phyloP scores from a whole-genome alignment of 2,888 invertebrate genomes.

The Hofmannophila pseudospretella region DNA sequence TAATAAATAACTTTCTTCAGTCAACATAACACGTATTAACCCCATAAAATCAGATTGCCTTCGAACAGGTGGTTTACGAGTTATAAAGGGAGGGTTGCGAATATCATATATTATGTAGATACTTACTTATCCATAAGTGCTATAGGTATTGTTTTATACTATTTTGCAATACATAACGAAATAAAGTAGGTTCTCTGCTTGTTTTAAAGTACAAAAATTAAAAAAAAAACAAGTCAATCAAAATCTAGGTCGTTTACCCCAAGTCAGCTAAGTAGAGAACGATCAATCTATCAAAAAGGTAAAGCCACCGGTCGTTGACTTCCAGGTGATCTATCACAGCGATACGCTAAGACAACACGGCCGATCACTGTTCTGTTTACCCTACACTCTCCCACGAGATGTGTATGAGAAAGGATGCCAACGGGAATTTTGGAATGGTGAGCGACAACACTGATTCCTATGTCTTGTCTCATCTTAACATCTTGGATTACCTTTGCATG shows the following conservation, averaged over 20 bases:
- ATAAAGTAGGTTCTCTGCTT: no score
- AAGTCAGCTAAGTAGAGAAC: conserved; percentile 1
- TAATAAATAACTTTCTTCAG: no score
- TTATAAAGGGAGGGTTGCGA: conserved; percentile 20
- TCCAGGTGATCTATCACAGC: conserved; percentile 37
- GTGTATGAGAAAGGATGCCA: conserved; percentile 26
- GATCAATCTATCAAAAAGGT: conserved; percentile 13
- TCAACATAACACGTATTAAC: not conserved
- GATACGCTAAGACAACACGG: conserved; percentile 42
- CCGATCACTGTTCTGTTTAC: conserved; percentile 28
- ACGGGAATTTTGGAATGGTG: conserved; percentile 20
- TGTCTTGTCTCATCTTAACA: not conserved
- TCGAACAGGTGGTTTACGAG: conserved; percentile 20
- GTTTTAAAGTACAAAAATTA: no score
- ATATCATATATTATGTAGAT: no score
- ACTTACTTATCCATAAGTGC: no score
- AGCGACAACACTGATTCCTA: conserved; percentile 5
- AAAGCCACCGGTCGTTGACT: conserved; percentile 27
- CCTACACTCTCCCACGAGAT: conserved; percentile 39
- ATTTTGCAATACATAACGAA: no score
- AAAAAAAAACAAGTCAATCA: conserved; percentile 5
- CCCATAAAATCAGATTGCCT: conserved; percentile 15
- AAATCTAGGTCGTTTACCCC: conserved; percentile 1
- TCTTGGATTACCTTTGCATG: no score
- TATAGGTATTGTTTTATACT: no score